Conservation (phyloP, 1,140 invertebrate species). For the Caenorhabditis briggsae region DNA sequence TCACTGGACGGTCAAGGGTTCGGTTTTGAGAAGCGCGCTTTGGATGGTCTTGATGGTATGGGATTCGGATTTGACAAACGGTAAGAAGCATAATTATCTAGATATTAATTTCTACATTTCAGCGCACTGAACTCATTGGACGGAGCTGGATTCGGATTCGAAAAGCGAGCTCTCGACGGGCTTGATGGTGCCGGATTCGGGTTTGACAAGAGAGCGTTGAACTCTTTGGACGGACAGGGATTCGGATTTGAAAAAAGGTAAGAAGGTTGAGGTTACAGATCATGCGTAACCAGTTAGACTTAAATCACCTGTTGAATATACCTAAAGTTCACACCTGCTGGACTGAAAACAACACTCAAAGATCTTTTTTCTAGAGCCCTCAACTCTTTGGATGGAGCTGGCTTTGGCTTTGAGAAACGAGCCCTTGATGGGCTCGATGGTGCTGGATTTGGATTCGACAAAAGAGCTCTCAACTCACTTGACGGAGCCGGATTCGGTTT, state of each 20-base stretch:
- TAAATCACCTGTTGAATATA: too few relatives aligned
- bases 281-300: too few relatives aligned
- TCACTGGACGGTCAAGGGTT: constrained; percentile 28
- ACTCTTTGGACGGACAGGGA: constrained; percentile 32
- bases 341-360: too few relatives aligned
- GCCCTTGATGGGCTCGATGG: constrained; percentile 57
- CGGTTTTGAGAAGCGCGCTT: constrained; percentile 50
- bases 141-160: constrained; percentile 43
- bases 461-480: constrained; percentile 60
- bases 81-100: neutral
- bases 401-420: constrained; percentile 58
- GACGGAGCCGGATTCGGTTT: constrained; percentile 58
- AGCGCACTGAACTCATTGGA: constrained; percentile 23
- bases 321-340: too few relatives aligned
- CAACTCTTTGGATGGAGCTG: constrained; percentile 54
- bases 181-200: constrained; percentile 48
- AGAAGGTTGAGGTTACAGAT: neutral
- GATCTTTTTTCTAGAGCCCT: constrained; percentile 14
- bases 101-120: neutral
- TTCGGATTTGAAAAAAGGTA: constrained; percentile 50
- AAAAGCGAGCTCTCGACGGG: constrained; percentile 42
- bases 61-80: constrained; percentile 51
- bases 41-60: constrained; percentile 46
- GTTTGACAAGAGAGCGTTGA: constrained; percentile 42
- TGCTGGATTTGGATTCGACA: constrained; percentile 57